Conservation (phyloP, 2,888 invertebrate genomes). For the Cheilosia urbana region DNA sequence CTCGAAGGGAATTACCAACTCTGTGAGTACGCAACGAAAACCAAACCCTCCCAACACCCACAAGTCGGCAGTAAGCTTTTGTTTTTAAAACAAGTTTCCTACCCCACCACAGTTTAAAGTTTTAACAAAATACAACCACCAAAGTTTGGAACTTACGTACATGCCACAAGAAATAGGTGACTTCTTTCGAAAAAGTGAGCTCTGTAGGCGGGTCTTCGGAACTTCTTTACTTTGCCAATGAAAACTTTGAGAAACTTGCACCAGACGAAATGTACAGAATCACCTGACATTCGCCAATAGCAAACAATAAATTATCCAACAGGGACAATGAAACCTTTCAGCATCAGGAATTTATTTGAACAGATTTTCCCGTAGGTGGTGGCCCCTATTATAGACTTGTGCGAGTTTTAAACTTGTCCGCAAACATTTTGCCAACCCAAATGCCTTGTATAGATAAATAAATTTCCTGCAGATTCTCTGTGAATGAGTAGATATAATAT, state of each 20-base stretch:
- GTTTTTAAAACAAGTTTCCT: slow-evolving; percentile 26
- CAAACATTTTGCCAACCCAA: not conserved
- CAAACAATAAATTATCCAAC: slow-evolving; percentile 54
- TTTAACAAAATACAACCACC: slow-evolving; percentile 47
- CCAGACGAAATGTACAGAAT: slow-evolving; percentile 37
- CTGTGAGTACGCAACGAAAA: no score
- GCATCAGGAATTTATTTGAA: slow-evolving; percentile 38
- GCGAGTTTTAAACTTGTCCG: slow-evolving; percentile 25
- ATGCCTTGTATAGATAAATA: not conserved
- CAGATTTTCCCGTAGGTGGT: slow-evolving; percentile 22
- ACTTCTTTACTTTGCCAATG: slow-evolving; percentile 49
- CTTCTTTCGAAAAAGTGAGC: slow-evolving; percentile 12
- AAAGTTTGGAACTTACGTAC: slow-evolving; percentile 23
- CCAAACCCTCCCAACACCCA: no score
- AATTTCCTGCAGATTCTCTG: not conserved
- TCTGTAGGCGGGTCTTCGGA: slow-evolving; percentile 40
- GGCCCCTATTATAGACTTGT: slow-evolving; percentile 6
- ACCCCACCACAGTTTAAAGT: slow-evolving; percentile 39
- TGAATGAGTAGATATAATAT: no score
- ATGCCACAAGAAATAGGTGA: slow-evolving; percentile 18
- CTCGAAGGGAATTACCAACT: no score
- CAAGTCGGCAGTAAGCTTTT: slow-evolving; percentile 20
- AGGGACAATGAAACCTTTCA: slow-evolving; percentile 45
- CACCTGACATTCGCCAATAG: slow-evolving; percentile 48
- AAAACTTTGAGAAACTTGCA: slow-evolving; percentile 58